Evolutionary conservation across 2,888 invertebrate species (phyloP), one percentile per base, ranked within the genome.

Genomic region (Rotaria magnacalcarata): DNA sequence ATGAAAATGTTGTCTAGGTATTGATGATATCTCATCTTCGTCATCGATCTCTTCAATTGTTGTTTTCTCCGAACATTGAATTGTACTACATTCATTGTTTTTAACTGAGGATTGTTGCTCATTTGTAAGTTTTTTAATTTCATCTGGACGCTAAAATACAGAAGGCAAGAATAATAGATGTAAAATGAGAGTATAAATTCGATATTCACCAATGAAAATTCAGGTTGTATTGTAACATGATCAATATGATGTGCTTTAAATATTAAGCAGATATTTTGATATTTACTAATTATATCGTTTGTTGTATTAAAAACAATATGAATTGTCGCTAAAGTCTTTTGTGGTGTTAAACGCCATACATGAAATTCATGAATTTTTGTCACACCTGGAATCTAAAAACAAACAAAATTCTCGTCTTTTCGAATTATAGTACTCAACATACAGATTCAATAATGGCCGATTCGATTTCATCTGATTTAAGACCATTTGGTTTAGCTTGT

Each of bases 311-410:
- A 80, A 47, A 80, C 80, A 4, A 80, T 19, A 80, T 80, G 80
- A 11, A 80, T n/a, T 41, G 80, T 80, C 7, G 80, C 80, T n/a
- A 80, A 80, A 24, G 80, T 80, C 47, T 80, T 80, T 41, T 80
- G 80, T 24, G 80, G 80, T 80, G 80, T 80, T 47, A 80, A 80
- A 43, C 80, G 80, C 80, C 80, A 80, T 80, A 80, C n/a, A 47
- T 80, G 80, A 21, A 80, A n/a, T 80, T 80, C 80, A 47, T 80
- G 80, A 80, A 80, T 21, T 47, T 10, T 80, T 47, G 47, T 1
- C 14, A 80, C 47, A 47, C 80, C 80, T 7, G 43, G 47, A 47
- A 80, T n/a, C 80, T 80, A 43, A 80, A 47, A 11, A 8, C 11
- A n/a, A n/a, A 80, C 2, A 75, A 8, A 19, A 47, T n/a, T n/a